Evolutionary conservation across 2,113 vertebrate species (phyloP), one percentile per base, ranked within the genome.

Genomic region (Bambusicola thoracicus): DNA sequence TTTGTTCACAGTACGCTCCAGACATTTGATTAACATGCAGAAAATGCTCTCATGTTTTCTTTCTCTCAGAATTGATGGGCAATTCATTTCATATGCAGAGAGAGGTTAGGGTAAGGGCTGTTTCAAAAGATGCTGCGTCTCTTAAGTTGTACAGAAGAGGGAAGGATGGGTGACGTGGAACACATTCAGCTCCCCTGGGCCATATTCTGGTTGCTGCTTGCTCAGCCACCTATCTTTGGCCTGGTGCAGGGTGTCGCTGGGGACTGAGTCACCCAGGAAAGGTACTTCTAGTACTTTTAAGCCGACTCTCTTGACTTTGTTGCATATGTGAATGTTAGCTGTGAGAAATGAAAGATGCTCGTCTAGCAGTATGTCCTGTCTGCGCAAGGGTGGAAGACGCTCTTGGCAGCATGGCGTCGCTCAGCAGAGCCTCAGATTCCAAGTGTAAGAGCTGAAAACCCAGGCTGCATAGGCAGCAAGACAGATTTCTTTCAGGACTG

Each of bases 221-320:
- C 62, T 49, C 0, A 1, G 44, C n/a, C 48, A 1, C 51, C 11
- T 0, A 1, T 2, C n/a, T 56, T 77, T 11, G 48, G 30, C 27
- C 4, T 11, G 49, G 41, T 13, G 27, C 5, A 69, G 61, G 51
- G 15, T 29, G 15, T 53, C 27, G 15, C 51, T 53, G 51, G 51
- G 27, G 15, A 30, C 8, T 1, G 5, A 75, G 29, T 13, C 21
- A 44, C 29, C 17, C 34, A 8, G 82, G 40, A 41, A 38, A 36
- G 58, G 63, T 29, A 34, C 10, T 61, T 48, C 29, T 11, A 63
- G 38, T 8, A 63, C 38, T 29, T 63, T 40, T 21, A 10, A n/a
- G 53, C 16, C 16, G 27, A 18, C 11, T 13, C 59, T 18, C 36
- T 24, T n/a, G 48, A 24, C 65, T 46, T 13, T 40, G 13, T 4